Evolutionary conservation across 35 echinoderm and acorn worm genomes (phyloP).

Genomic region (Stichopus chloronotus): DNA sequence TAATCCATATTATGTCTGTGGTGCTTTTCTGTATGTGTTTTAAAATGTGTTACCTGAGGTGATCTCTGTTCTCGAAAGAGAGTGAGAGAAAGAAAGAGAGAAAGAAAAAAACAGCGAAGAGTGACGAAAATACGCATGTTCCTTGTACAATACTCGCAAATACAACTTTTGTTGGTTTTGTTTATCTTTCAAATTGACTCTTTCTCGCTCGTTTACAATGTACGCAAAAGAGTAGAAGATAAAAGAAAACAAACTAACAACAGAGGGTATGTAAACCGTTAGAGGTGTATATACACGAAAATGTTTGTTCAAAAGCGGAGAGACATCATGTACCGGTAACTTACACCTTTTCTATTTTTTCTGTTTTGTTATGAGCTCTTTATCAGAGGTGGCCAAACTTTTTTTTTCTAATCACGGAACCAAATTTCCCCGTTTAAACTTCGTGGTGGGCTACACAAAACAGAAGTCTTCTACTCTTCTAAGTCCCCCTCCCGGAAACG

Average conservation of each 20-base stretch:
- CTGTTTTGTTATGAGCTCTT: background rate
- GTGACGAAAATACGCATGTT: no score
- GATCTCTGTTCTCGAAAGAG: no score
- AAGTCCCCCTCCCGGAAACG: background rate
- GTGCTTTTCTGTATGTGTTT: no score
- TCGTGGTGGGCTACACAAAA: background rate
- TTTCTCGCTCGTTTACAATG: slow-evolving; percentile 9
- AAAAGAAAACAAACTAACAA: no score
- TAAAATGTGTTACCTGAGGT: no score
- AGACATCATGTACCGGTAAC: background rate
- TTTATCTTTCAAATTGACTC: slow-evolving; percentile 42
- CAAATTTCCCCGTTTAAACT: background rate
- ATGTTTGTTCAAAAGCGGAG: background rate
- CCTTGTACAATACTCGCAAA: slow-evolving; percentile 21
- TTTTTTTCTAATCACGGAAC: background rate
- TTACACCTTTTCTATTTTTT: slow-evolving; percentile 18
- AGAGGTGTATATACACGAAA: no score
- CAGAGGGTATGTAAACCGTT: no score
- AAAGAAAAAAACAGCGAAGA: no score
- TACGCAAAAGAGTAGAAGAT: no score
- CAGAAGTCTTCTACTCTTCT: background rate
- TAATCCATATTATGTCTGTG: no score
- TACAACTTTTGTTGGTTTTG: slow-evolving; percentile 9
- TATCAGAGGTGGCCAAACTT: background rate
- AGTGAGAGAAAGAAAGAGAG: no score